Evolutionary conservation across 1,140 invertebrate species (phyloP), one percentile per base, ranked within the genome.

Genomic region (Stegodyphus dumicola): DNA sequence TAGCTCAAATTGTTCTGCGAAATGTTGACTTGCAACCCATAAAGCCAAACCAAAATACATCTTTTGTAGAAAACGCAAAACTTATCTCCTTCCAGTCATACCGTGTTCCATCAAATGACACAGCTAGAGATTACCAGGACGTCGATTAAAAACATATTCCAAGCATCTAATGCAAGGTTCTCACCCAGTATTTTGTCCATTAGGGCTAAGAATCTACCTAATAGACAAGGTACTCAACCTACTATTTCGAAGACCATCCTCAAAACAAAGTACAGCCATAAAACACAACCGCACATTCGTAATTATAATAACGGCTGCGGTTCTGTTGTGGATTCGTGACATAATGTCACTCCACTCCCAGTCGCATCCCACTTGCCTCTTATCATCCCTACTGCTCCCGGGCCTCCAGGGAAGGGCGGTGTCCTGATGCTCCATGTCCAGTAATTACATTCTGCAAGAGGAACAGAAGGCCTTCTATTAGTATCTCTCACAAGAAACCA

Each of bases 391-490:
- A 60, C 9, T 77, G 4, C 48, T 54, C n/a, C 15, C 17, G 49
- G n/a, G 65, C 77, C 65, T 78, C n/a, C n/a, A 69, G 77, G 77
- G 65, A 11, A 11, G 77, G 77, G 65, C 65, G 65, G 18, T 51
- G 75, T 18, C 17, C 33, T 17, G 9, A 9, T 60, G 9, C 9
- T 66, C 18, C 64, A 66, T 77, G 75, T 54, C 77, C 65, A 54
- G 77, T 78, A 78, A 78, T 78, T 78, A 78, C 65, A 49, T 77
- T 52, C 56, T 33, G 15, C 73, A 10, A 15, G 9, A 60, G 56
- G 15, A 17, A 78, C 77, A 54, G 77, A 78, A 78, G 52, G 51
- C 7, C 77, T 65, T 78, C 33, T 75, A 75, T 78, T 78, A 78
- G 49, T 49, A 78, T 51, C 33, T 33, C 54, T 53, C 73, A 33